phyloP scores from a whole-genome alignment of 2,888 invertebrate species.

The Agonopterix alstromeriana region DNA sequence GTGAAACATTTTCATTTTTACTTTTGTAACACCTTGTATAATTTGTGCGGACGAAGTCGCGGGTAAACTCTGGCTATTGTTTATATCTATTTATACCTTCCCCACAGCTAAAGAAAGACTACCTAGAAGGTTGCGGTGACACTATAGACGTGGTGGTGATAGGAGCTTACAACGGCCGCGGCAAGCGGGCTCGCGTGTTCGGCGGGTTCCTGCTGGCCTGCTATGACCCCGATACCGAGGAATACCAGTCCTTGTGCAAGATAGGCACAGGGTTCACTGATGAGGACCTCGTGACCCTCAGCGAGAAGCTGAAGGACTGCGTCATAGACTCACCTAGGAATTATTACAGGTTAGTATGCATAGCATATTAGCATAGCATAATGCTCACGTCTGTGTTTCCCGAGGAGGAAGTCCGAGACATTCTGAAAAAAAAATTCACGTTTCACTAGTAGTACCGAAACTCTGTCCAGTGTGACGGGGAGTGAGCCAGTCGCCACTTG shows the following conservation, averaged over 20 bases:
- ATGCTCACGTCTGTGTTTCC: no score
- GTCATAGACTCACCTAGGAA: slow-evolving; percentile 85
- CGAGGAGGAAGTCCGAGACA: no score
- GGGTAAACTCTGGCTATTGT: no score
- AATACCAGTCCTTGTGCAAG: slow-evolving; percentile 85
- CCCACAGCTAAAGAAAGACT: slow-evolving; percentile 92
- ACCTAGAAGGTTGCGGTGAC: slow-evolving; percentile 97
- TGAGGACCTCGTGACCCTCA: slow-evolving; percentile 87
- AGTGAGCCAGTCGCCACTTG: no score
- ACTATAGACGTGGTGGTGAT: slow-evolving; percentile 97
- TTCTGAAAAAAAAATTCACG: no score
- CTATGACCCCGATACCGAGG: slow-evolving; percentile 92
- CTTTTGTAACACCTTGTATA: no score
- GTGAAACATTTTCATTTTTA: no score
- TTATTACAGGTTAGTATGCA: slow-evolving; percentile 81
- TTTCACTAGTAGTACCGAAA: no score
- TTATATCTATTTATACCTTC: no score
- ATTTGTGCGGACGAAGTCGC: no score
- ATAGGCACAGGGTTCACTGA: slow-evolving; percentile 97
- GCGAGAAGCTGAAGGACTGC: slow-evolving; percentile 84
- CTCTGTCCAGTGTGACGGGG: no score
- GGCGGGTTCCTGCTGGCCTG: slow-evolving; percentile 98
- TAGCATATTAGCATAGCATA: no score
- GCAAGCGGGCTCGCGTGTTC: slow-evolving; percentile 93
- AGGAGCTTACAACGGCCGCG: slow-evolving; percentile 95